Evolutionary conservation across 2,888 invertebrate species (phyloP).

Genomic region (Athalia circularis): DNA sequence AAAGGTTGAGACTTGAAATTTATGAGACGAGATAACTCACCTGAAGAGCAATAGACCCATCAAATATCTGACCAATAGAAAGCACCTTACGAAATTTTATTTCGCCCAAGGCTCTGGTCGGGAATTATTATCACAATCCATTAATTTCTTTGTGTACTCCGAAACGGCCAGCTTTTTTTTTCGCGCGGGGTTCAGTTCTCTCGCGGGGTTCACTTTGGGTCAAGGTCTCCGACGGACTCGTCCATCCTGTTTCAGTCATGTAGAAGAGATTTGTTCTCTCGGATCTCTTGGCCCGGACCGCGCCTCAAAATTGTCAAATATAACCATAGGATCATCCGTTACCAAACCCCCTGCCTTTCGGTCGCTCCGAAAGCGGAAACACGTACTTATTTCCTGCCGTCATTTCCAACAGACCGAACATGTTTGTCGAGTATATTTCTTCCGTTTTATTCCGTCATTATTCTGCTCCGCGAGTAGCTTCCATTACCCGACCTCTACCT

Average conservation of each 20-base stretch:
- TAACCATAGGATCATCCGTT: slow-evolving; percentile 11
- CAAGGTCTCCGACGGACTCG: background rate
- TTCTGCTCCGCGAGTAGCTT: background rate
- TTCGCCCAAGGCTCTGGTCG: background rate
- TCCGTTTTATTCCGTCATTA: background rate
- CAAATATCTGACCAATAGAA: background rate
- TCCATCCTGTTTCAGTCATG: background rate
- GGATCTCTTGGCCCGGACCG: background rate
- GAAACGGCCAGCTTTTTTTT: background rate
- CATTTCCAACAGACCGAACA: slow-evolving; percentile 10
- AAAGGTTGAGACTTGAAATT: background rate
- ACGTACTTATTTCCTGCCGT: slow-evolving; percentile 37
- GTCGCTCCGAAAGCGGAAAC: slow-evolving; percentile 21
- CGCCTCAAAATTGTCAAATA: slow-evolving; percentile 7
- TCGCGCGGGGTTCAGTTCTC: background rate
- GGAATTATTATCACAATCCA: background rate
- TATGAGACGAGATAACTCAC: background rate
- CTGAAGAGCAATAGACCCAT: too few species aligned
- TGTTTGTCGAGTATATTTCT: slow-evolving; percentile 30
- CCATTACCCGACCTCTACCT: too few species aligned
- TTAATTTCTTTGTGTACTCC: background rate
- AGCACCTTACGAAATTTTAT: background rate
- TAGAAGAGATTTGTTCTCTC: background rate
- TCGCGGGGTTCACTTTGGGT: background rate
- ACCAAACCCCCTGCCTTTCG: slow-evolving; percentile 22